Percentiles rank a stretch among this genome's conserved stretches.
phyloP scores from a whole-genome alignment of 2,113 vertebrate genomes.

The Rhea pennata region DNA sequence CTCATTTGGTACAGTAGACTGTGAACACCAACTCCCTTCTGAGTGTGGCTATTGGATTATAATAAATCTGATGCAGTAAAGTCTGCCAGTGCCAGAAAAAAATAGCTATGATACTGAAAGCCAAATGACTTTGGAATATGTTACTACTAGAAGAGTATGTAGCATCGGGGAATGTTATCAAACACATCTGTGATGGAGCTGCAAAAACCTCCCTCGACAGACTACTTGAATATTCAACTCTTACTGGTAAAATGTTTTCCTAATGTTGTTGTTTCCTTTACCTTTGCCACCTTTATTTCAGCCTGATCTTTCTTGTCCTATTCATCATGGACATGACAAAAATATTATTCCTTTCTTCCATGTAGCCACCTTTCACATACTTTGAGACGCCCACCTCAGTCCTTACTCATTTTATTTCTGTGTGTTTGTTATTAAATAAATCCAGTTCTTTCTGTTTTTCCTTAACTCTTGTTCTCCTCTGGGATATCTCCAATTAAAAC shows the following conservation, averaged over 20 bases:
- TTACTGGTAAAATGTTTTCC: neutral
- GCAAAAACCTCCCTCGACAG: neutral
- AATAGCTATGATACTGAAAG: neutral
- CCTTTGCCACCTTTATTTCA: neutral
- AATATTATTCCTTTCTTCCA: neutral
- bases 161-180: neutral
- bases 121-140: neutral
- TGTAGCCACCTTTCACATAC: neutral
- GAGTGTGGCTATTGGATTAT: neutral
- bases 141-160: neutral
- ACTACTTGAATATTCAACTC: neutral
- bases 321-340: neutral
- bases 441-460: neutral
- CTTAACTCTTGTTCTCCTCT: neutral
- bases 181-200: neutral
- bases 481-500: neutral
- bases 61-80: neutral
- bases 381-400: neutral
- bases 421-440: neutral
- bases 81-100: neutral
- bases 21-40: neutral
- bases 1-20: neutral
- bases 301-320: neutral
- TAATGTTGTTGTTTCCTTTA: neutral
- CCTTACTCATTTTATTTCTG: neutral